Percentiles rank a stretch among this genome's conserved stretches.
Evolutionary conservation across 2,888 invertebrate species (phyloP).

Genomic region (Phymatocera aterrima): DNA sequence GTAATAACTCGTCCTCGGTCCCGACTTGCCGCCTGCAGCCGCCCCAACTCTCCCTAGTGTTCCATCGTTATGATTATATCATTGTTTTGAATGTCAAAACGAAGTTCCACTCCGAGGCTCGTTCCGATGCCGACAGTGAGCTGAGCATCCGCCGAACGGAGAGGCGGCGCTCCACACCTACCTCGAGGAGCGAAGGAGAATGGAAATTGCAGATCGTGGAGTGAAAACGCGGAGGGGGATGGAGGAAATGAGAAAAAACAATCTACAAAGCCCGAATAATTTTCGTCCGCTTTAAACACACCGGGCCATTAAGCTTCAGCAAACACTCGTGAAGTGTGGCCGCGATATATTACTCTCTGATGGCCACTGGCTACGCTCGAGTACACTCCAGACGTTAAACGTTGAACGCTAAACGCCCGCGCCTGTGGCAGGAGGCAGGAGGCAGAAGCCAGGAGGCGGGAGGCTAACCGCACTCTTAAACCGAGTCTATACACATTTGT

Average conservation of each 20-base stretch:
- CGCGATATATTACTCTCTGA: conserved; percentile 64
- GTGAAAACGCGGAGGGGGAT: too few species aligned
- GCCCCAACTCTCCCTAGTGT: background rate
- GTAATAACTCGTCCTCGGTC: conserved; percentile 10
- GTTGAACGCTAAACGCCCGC: conserved; percentile 42
- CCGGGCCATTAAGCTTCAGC: conserved; percentile 65
- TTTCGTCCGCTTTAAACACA: conserved; percentile 63
- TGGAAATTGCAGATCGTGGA: too few species aligned
- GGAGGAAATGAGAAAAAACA: background rate
- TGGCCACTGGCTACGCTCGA: conserved; percentile 57
- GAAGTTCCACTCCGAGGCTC: background rate
- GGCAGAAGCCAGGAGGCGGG: too few species aligned
- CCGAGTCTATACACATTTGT: conserved; percentile 53
- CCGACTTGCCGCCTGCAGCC: background rate
- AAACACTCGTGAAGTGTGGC: conserved; percentile 65
- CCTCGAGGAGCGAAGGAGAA: background rate
- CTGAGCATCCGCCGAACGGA: too few species aligned
- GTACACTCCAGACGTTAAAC: conserved; percentile 43
- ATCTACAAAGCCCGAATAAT: conserved; percentile 20
- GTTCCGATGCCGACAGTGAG: background rate
- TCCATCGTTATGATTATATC: too few species aligned
- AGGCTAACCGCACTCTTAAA: conserved; percentile 42
- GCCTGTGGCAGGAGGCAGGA: too few species aligned
- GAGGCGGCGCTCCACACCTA: too few species aligned
- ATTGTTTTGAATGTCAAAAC: background rate